Conservation (phyloP, 2,113 vertebrate species). For the Callaeas wilsoni region DNA sequence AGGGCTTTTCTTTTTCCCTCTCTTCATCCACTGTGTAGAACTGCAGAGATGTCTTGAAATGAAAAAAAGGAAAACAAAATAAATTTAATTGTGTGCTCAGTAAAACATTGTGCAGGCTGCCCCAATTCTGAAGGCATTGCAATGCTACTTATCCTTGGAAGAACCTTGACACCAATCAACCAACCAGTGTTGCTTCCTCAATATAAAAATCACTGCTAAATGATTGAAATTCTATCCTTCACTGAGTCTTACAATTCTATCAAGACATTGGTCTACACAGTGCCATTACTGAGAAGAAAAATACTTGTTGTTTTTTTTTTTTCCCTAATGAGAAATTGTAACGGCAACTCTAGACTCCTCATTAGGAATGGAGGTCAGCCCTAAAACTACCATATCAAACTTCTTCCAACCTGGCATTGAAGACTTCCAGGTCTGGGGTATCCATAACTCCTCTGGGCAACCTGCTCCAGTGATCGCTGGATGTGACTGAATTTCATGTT, state of each 20-base stretch:
- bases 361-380: background rate
- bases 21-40: background rate
- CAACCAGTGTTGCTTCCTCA: accelerated
- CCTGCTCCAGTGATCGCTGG: background rate
- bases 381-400: background rate
- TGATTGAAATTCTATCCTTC: background rate
- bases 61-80: background rate
- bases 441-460: background rate
- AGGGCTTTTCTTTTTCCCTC: background rate
- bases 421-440: background rate
- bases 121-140: background rate
- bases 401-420: background rate
- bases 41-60: background rate
- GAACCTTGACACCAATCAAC: background rate
- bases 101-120: background rate
- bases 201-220: background rate
- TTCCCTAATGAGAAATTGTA: background rate
- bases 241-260: background rate
- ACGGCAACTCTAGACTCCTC: background rate
- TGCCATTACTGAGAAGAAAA: background rate
- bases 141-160: background rate
- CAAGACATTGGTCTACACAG: background rate
- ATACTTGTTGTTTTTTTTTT: accelerated
- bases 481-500: accelerated
- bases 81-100: accelerated